Evolutionary conservation across 2,888 invertebrate species (phyloP).

Genomic region (Neocrepidodera transversa): DNA sequence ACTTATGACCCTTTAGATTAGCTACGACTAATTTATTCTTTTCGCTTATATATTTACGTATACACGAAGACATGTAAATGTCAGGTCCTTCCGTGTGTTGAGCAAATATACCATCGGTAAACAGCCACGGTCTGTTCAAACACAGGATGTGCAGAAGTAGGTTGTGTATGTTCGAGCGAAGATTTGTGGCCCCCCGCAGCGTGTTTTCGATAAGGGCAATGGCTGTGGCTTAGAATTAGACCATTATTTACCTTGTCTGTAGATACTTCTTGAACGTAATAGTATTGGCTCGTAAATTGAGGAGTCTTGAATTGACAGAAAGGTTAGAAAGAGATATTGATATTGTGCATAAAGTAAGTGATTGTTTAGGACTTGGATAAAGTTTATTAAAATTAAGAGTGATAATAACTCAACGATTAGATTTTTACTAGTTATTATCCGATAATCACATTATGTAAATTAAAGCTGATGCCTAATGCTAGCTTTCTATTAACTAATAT

Average conservation of each 20-base stretch:
- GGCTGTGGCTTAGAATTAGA: not conserved
- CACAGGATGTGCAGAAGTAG: slow-evolving; percentile 49
- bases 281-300: slow-evolving; percentile 3
- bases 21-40: slow-evolving; percentile 53
- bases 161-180: slow-evolving; percentile 38
- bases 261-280: not conserved
- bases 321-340: not conserved
- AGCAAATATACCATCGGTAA: slow-evolving; percentile 55
- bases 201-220: slow-evolving; percentile 2
- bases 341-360: too few relatives aligned
- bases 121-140: slow-evolving; percentile 55
- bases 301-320: not conserved
- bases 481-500: too few relatives aligned
- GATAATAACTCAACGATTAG: too few relatives aligned
- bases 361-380: too few relatives aligned
- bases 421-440: too few relatives aligned
- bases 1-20: slow-evolving; percentile 51
- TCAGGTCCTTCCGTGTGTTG: slow-evolving; percentile 51
- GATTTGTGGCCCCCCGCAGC: slow-evolving; percentile 48
- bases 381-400: too few relatives aligned
- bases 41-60: slow-evolving; percentile 41
- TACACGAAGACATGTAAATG: slow-evolving; percentile 47
- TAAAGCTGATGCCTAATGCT: too few relatives aligned
- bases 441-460: too few relatives aligned
- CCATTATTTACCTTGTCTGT: slow-evolving; percentile 16